Evolutionary conservation across 2,113 vertebrate genomes (phyloP).

Genomic region (Arenaria interpres): DNA sequence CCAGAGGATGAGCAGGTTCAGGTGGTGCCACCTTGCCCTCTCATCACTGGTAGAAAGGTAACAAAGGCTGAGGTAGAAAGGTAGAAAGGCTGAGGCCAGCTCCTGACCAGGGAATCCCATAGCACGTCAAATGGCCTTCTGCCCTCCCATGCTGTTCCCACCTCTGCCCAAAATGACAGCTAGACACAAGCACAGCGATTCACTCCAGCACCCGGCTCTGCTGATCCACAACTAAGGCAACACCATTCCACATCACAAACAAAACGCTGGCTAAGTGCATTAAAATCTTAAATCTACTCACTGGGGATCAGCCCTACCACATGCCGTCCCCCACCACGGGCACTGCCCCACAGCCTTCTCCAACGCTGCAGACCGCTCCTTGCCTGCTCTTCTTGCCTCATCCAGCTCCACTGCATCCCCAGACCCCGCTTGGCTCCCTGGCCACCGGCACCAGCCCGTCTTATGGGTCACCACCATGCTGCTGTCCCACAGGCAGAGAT

Average conservation of each 20-base stretch:
- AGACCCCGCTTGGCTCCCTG: neutral
- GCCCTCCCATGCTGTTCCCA: neutral
- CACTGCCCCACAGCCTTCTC: neutral
- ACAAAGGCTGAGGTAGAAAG: neutral
- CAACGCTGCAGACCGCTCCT: no score
- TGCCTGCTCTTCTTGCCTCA: fast-evolving
- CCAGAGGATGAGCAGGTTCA: neutral
- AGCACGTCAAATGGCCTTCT: neutral
- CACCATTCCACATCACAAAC: neutral
- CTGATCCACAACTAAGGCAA: neutral
- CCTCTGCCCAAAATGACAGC: neutral
- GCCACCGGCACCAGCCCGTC: neutral
- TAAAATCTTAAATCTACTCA: neutral
- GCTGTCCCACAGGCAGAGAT: neutral
- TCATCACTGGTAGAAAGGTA: neutral
- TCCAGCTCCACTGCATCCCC: neutral
- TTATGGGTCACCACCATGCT: fast-evolving
- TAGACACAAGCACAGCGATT: fast-evolving
- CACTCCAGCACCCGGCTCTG: neutral
- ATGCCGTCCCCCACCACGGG: neutral
- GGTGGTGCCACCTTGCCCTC: neutral
- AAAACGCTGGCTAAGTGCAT: neutral
- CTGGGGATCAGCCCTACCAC: neutral
- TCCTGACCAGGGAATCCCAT: neutral
- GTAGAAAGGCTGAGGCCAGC: neutral